Conservation (phyloP, 2,797 vertebrate species). For the Crypturellus tataupa region DNA sequence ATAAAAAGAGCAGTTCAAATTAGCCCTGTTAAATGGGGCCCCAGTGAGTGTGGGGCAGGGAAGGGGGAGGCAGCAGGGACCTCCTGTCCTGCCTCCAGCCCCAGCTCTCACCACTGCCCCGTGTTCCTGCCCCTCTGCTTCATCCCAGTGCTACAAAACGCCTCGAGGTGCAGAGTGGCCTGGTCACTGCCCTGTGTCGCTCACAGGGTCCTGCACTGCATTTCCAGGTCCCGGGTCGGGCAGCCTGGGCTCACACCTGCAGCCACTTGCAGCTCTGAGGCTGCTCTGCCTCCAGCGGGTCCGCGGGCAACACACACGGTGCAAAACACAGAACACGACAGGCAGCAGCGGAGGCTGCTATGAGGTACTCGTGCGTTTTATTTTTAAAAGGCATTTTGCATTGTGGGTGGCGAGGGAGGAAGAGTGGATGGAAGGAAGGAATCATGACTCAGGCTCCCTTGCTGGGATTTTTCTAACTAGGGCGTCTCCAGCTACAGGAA, state of each 20-base stretch:
- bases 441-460: background rate
- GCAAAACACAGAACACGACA: accelerated
- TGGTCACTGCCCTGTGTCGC: background rate
- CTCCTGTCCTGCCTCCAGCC: background rate
- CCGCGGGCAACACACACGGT: accelerated
- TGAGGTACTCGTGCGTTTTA: background rate
- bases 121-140: background rate
- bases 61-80: accelerated
- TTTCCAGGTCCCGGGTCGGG: no score
- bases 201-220: accelerated
- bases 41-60: background rate
- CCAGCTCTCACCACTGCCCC: accelerated
- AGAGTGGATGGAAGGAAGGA: background rate
- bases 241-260: accelerated
- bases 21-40: background rate
- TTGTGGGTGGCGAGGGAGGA: background rate
- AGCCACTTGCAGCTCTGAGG: background rate
- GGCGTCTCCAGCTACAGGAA: constrained; percentile 30
- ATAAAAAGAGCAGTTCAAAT: background rate
- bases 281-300: accelerated
- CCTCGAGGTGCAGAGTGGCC: accelerated
- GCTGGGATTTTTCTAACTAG: background rate
- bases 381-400: background rate
- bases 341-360: background rate
- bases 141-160: background rate